Base-by-base conservation (phyloP, 2,888 invertebrate genomes). In the Hydraecia micacea region DNA sequence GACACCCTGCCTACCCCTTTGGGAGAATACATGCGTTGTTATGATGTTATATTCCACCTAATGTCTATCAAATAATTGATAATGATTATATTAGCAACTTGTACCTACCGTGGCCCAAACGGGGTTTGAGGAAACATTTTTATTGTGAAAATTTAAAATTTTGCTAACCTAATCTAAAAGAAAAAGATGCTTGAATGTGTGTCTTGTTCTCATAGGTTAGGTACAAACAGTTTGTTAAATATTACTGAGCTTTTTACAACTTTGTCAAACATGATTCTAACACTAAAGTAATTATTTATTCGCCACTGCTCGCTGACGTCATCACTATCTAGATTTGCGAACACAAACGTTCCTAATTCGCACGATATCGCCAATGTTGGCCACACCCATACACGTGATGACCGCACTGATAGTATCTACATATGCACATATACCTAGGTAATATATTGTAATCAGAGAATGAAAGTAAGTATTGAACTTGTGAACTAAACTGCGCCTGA, bases 381-480 rank as follows among this genome's bases (percentile, higher is more conserved):
- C 85, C 84, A 84, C 84, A 69, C 84, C 85, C 79, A 82, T 79
- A 74, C 55, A 49, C 73, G 72, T 80, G 76, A 71, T n/a, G 25
- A 75, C 73, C 81, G 28, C 49, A 58, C 60, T 62, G 79, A 84
- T 84, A 81, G 76, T 70, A 75, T 49, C 4, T 63, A 75, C 36
- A 0, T 73, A n/a, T 63, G 63, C 63, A 72, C 49, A 72, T 72
- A 62, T 15, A 42, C 1, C 42, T 62, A 32, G 21, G 21, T 32
- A 36, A 8, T 32, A 62, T 62, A 62, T 32, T 62, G 18, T 71
- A 39, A 42, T 79, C 66, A 60, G 68, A 18, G 58, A 75, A 65
- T 15, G 32, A 39, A 42, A 32, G 32, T 80, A 58, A 39, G 49
- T 80, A 32, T 79, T 69, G 21, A 70, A 66, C 39, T 62, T 62